Evolutionary conservation across 2,113 vertebrate species (phyloP), one percentile per base, ranked within the genome.

Genomic region (Poicephalus gulielmi): DNA sequence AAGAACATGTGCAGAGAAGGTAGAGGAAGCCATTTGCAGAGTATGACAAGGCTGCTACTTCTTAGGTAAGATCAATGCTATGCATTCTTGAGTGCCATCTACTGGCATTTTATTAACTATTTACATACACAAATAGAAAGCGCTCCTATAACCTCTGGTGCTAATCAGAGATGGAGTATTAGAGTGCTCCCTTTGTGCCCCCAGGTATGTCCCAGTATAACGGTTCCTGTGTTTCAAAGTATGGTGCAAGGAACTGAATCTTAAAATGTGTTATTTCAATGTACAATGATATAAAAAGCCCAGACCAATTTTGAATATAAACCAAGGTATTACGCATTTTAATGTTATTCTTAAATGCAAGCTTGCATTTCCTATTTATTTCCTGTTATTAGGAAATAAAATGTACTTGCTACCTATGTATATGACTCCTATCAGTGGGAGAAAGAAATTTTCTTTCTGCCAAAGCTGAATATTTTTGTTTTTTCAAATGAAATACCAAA

Each of bases 1-100:
- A 41, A 35, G 27, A 41, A 52, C 22, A 37, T 28, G 18, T 28
- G 37, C 39, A 86, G 83, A 81, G 25, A 28, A 71, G 41, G 57
- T 37, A 31, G 24, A 74, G 52, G 84, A 92, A 92, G 89, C 89
- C 91, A 94, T 97, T 95, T 92, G 52, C 81, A 92, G 83, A 85
- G 19, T 33, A 50, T 20, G 13, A 10, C 18, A 44, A 91, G 33
- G 19, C 70, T 74, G 30, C 41, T 60, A 1, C 46, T 64, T 76
- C 39, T 33, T 44, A 37, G 39, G 19, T 13, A 19, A 19, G 37
- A 83, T 63, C 44, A 52, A 37, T 37, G 84, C 63, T 70, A 3
- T 1, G 4, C 46, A 88, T 94, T 96, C 89, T 90, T 73, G 89
- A 90, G 95, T 97, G 95, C 91, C 95, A 94, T 63, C 93, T 94